Conservation (phyloP, 37 sponge, comb jelly and placozoan genomes). For the Ianthella basta region DNA sequence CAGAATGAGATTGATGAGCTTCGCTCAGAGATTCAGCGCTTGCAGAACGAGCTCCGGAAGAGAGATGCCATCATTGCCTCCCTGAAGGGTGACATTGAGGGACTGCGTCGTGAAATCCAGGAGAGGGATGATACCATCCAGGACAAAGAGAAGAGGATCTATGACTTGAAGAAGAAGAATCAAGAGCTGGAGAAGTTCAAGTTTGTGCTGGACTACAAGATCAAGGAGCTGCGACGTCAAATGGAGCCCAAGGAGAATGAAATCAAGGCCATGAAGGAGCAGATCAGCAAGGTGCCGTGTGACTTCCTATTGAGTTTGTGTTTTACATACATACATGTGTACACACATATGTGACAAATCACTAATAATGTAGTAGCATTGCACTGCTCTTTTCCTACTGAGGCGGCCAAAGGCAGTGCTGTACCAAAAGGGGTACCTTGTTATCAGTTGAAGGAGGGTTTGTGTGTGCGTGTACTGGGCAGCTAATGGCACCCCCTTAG, state of each 20-base stretch:
- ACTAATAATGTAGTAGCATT: background rate
- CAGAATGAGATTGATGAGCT: conserved; percentile 83
- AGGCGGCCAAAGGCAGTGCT: no score
- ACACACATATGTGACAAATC: background rate
- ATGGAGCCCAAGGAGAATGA: conserved; percentile 96
- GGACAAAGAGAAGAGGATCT: conserved; percentile 92
- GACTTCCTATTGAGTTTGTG: background rate
- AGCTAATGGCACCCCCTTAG: no score
- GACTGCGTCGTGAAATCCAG: conserved; percentile 96
- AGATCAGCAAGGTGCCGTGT: conserved; percentile 83
- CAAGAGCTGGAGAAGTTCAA: conserved; percentile 99
- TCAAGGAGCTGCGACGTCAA: conserved; percentile 95
- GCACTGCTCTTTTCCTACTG: no score
- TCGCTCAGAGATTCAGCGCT: conserved; percentile 79
- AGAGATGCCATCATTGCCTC: conserved; percentile 85
- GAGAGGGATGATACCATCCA: conserved; percentile 98
- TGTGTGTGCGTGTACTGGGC: no score
- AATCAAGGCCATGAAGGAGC: conserved; percentile 94
- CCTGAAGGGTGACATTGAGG: conserved; percentile 92
- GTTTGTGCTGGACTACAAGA: conserved; percentile 99
- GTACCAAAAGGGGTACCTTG: no score
- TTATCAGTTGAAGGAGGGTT: no score
- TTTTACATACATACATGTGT: background rate
- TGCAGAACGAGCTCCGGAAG: conserved; percentile 86
- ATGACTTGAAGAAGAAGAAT: conserved; percentile 98